Percentiles rank a stretch among this genome's conserved stretches.
phyloP scores from a whole-genome alignment of 2,113 vertebrate species.

The Pionites leucogaster region DNA sequence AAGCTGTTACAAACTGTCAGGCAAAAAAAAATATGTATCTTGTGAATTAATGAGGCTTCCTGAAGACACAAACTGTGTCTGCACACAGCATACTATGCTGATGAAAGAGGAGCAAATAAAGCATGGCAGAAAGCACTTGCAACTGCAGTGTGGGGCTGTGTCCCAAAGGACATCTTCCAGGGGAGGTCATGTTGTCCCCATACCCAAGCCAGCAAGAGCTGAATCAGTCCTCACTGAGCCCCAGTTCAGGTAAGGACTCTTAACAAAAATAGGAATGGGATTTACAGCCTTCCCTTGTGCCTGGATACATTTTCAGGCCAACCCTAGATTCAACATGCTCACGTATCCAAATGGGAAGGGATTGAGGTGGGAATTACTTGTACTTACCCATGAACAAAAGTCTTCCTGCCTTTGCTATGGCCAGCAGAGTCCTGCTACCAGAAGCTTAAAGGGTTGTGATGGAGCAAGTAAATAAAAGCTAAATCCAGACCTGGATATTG shows the following conservation, averaged over 20 bases:
- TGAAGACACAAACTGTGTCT: slow-evolving; percentile 29
- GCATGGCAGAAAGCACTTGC: neutral
- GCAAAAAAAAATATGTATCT: slow-evolving; percentile 63
- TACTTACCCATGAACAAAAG: neutral
- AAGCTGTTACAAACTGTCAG: slow-evolving; percentile 74
- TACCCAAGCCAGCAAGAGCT: neutral
- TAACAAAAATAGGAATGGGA: neutral
- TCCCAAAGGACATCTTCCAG: neutral
- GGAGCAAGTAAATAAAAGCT: neutral
- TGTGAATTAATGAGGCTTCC: slow-evolving; percentile 76
- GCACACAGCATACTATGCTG: neutral
- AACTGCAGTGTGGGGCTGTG: neutral
- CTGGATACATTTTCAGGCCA: neutral
- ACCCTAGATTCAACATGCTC: neutral
- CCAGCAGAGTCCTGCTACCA: neutral
- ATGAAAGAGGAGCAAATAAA: neutral
- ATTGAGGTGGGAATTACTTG: neutral
- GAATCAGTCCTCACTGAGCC: neutral
- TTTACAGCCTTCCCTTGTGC: neutral
- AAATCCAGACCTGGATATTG: neutral
- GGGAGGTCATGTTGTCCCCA: neutral
- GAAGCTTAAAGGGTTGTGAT: neutral
- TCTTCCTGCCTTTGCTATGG: fast-evolving
- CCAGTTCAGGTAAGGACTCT: neutral
- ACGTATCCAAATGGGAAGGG: neutral